Evolutionary conservation across 2,113 vertebrate genomes (phyloP), one percentile per base, ranked within the genome.

Genomic region (Apteryx owenii): DNA sequence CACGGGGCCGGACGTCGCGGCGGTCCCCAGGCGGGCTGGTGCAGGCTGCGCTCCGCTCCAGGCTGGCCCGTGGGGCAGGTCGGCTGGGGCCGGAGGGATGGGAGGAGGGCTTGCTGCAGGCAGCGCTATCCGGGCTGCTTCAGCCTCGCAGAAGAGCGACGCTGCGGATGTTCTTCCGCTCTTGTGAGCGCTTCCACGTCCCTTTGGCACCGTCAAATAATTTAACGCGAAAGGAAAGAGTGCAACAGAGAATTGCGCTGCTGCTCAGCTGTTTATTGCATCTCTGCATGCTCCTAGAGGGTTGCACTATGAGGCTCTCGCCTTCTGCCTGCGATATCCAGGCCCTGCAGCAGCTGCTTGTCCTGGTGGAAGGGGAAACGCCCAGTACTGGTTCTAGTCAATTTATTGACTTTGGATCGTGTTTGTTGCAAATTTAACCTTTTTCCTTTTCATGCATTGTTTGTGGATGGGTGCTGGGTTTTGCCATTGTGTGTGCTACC

Each of bases 371-470:
- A 42, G 21, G 44, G 33, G 50, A 38, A 64, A 40, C 40, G 8
- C 38, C 48, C 46, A 6, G 36, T 22, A 5, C 48, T 28, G 23
- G n/a, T 31, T 46, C 51, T 12, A 14, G n/a, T 69, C 76, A 18
- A 31, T 2, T 25, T 22, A 12, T 6, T 17, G 62, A 7, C 54
- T 22, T 21, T 3, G 31, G 33, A 4, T 14, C 28, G 12, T 23
- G 28, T 20, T 40, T 20, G 3, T 3, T 8, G 36, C 11, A 8
- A 54, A 9, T 29, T 5, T 7, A 9, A n/a, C 22, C 22, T 31
- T 44, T 60, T 72, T 44, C 48, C 54, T 18, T 0, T 13, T 19
- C 10, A 2, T 19, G 64, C 40, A 15, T 11, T 19, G 0, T 6
- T 7, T 10, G 62, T 3, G 46, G 46, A 1, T 3, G 54, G 58